Evolutionary conservation across 2,888 invertebrate species (phyloP), one percentile per base, ranked within the genome.

Genomic region (Suillia variegata): DNA sequence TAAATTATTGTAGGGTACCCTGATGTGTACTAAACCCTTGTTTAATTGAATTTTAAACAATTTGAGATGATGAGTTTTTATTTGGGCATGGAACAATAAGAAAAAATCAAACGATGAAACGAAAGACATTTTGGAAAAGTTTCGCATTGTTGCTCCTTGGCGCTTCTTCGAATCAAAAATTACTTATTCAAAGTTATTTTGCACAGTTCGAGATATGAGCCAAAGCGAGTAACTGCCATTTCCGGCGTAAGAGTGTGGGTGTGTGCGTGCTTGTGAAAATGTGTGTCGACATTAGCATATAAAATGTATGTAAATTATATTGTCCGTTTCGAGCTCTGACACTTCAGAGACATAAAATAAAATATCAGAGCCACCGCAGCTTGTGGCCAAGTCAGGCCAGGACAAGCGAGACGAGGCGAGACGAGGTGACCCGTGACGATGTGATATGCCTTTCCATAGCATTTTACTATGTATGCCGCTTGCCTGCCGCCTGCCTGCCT

Each of bases 341-440:
- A 73, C 71, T 71, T 73, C 69, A 70, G 65, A 71, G 71, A 69
- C 70, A 70, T 71, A 63, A 71, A 71, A 69, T 73, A 73, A 71
- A 71, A 73, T 67, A 73, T 68, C 65, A 64, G 67, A 62, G 54
- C 65, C n/a, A 49, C 26, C 26, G 38, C 4, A 13, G n/a, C 38
- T 4, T 38, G 38, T 51, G 51, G 13, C 31, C 8, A 49, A 49
- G 51, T 5, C 47, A 42, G 13, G 22, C 49, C 17, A 33, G 24
- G n/a, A 15, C 21, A 34, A 52, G 13, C 17, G 2, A 5, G 13
- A 52, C 17, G 33, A 21, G 26, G 26, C n/a, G n/a, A n/a, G n/a
- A n/a, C n/a, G n/a, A n/a, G n/a, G n/a, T n/a, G n/a, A n/a, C n/a
- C n/a, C n/a, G n/a, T n/a, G n/a, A n/a, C n/a, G n/a, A n/a, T n/a